Percentiles rank a stretch among this genome's conserved stretches.
Evolutionary conservation across 2,113 vertebrate genomes (phyloP).

Genomic region (Notarius lentiginosus): DNA sequence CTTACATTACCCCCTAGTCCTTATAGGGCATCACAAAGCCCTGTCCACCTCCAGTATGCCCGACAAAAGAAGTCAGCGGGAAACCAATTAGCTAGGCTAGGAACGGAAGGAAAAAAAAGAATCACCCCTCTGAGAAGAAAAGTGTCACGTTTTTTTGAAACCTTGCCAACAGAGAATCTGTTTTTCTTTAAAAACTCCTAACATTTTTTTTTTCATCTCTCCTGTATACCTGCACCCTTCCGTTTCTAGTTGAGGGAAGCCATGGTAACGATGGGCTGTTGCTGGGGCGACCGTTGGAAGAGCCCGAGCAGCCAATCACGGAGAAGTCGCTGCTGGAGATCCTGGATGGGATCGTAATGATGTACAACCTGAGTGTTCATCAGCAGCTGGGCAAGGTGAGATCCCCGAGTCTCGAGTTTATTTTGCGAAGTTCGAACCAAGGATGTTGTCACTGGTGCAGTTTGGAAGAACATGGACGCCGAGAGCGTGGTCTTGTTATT

Average conservation of each 20-base stretch:
- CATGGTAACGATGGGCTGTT: constrained; percentile 90
- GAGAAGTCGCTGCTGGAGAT: constrained; percentile 95
- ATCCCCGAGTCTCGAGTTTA: not conserved
- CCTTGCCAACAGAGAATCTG: constrained; percentile 34
- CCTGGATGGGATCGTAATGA: constrained; percentile 92
- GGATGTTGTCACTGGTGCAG: no score
- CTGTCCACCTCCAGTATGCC: constrained; percentile 24
- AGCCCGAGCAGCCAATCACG: constrained; percentile 83
- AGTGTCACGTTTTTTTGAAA: constrained; percentile 32
- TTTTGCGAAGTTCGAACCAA: no score
- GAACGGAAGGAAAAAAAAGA: not conserved
- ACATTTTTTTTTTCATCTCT: not conserved
- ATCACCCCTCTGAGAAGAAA: not conserved
- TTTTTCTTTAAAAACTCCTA: not conserved
- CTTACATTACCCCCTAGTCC: constrained; percentile 17
- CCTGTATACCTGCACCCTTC: not conserved
- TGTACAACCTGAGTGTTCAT: constrained; percentile 97
- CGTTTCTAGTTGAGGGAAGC: constrained; percentile 85
- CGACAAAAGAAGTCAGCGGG: constrained; percentile 32
- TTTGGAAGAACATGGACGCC: no score
- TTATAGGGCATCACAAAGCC: constrained; percentile 27
- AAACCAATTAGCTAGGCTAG: constrained; percentile 43
- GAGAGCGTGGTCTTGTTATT: no score
- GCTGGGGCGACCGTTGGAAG: constrained; percentile 88
- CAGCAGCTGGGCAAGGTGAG: constrained; percentile 96